Conservation (phyloP, 1,140 invertebrate genomes). For the Drosophila sucinea region DNA sequence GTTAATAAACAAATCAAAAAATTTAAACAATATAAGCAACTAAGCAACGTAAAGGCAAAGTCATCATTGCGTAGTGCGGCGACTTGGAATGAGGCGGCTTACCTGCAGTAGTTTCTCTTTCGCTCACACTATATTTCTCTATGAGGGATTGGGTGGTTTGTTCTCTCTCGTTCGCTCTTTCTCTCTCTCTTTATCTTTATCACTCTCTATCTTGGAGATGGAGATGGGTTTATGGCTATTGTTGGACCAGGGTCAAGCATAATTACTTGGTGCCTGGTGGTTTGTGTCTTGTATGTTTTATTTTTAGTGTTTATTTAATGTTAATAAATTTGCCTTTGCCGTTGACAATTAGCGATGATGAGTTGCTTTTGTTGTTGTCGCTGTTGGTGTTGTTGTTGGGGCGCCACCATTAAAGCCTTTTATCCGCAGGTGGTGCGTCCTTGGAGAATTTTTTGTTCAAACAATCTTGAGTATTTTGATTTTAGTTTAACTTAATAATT, state of each 20-base stretch:
- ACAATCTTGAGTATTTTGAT: conserved; percentile 41
- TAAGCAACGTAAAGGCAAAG: conserved; percentile 44
- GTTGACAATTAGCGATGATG: conserved; percentile 58
- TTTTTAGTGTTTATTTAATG: conserved; percentile 71
- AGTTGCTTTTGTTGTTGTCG: conserved; percentile 32
- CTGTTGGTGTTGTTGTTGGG: conserved; percentile 23
- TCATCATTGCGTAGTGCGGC: conserved; percentile 57
- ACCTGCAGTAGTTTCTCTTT: conserved; percentile 5
- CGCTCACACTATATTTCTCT: not conserved
- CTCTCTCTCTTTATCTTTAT: not conserved
- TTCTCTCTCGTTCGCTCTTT: not conserved
- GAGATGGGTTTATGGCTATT: conserved; percentile 54
- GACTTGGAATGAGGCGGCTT: not conserved
- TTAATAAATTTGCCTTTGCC: conserved; percentile 67
- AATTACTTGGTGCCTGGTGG: conserved; percentile 58
- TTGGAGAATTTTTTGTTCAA: conserved; percentile 27
- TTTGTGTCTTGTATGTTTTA: conserved; percentile 45
- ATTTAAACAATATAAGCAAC: conserved; percentile 33
- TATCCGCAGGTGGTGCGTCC: conserved; percentile 26
- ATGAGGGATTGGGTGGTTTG: conserved; percentile 5
- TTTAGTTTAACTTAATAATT: conserved; percentile 47
- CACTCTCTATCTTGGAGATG: conserved; percentile 36
- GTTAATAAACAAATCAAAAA: conserved; percentile 54
- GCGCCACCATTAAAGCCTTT: conserved; percentile 45
- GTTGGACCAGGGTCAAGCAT: conserved; percentile 79